A percentile compares a stretch with the other conserved stretches of the same genome.
Conservation (phyloP, 1,140 invertebrate genomes). For the Drosophila nigromelanica region DNA sequence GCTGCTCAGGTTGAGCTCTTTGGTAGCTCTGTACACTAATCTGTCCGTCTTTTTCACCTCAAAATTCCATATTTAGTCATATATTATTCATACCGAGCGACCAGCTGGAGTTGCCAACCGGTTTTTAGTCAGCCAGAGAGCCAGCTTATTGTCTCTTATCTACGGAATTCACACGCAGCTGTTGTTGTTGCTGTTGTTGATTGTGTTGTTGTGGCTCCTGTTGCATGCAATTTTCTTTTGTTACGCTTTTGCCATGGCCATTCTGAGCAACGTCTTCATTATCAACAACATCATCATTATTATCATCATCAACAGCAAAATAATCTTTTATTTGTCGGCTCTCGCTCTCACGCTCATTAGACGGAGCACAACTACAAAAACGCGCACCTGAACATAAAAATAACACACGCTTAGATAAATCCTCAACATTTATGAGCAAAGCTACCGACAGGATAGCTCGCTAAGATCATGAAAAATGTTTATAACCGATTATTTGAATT, state of each 20-base stretch:
- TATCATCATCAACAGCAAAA: conserved; percentile 22
- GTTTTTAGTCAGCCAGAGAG: conserved; percentile 5
- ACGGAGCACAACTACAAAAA: conserved; percentile 2
- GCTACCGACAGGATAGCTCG: not conserved
- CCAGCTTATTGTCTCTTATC: conserved; percentile 3
- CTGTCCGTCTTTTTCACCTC: conserved; percentile 1
- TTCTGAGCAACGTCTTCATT: conserved; percentile 28
- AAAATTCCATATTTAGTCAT: conserved; percentile 16
- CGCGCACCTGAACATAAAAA: conserved; percentile 29
- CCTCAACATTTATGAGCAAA: conserved; percentile 13
- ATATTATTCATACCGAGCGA: conserved; percentile 16
- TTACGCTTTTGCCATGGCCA: conserved; percentile 36
- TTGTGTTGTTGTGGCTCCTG: conserved; percentile 9
- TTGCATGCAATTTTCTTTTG: conserved; percentile 65
- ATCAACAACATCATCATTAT: conserved; percentile 23
- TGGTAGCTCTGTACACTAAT: not conserved
- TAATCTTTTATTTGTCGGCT: conserved; percentile 44
- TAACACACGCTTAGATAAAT: conserved; percentile 23
- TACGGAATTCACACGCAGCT: conserved; percentile 24
- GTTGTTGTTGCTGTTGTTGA: conserved; percentile 9
- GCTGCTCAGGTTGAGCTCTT: not conserved
- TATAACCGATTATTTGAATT: not conserved
- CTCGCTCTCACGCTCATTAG: conserved; percentile 58
- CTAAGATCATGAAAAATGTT: not conserved
- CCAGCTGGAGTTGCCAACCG: conserved; percentile 1